These are phyloP conservation scores for Sebastes baramenuke DNA, from an alignment of 2,797 vertebrate species.

Conservation along the genomic window DNA sequence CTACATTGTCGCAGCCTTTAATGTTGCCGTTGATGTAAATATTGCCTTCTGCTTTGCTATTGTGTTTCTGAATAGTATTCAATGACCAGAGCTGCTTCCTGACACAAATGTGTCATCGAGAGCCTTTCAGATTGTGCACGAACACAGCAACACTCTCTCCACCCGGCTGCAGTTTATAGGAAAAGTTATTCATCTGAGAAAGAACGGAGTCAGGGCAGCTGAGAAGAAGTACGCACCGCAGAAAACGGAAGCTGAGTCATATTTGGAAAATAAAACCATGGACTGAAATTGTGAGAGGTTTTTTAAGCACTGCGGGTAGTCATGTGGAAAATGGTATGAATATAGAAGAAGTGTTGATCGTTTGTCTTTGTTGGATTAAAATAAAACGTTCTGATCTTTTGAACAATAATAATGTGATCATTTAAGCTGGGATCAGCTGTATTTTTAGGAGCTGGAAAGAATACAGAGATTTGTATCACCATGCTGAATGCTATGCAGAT, in stretches of 20 bases:
- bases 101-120: slow-evolving; percentile 83
- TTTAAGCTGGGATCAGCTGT: background rate
- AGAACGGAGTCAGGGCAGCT: slow-evolving; percentile 1
- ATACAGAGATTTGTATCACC: background rate
- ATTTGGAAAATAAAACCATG: slow-evolving; percentile 24
- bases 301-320: slow-evolving; percentile 2
- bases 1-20: slow-evolving; percentile 77
- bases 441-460: background rate
- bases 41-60: slow-evolving; percentile 66
- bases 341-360: background rate
- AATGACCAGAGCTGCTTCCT: slow-evolving; percentile 73
- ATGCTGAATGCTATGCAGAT: background rate
- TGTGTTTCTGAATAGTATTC: slow-evolving; percentile 76
- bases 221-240: slow-evolving; percentile 11
- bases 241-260: slow-evolving; percentile 55
- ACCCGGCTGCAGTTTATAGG: slow-evolving; percentile 36
- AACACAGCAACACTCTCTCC: slow-evolving; percentile 31
- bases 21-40: slow-evolving; percentile 85
- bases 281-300: slow-evolving; percentile 10
- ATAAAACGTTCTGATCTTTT: background rate
- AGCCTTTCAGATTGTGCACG: slow-evolving; percentile 56
- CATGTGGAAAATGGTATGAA: background rate
- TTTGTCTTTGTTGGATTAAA: background rate
- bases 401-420: background rate
- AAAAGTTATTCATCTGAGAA: slow-evolving; percentile 40